These are phyloP conservation scores for Hirudo medicinalis DNA, from an alignment of 1,140 invertebrate species.

Conservation along the genomic window DNA sequence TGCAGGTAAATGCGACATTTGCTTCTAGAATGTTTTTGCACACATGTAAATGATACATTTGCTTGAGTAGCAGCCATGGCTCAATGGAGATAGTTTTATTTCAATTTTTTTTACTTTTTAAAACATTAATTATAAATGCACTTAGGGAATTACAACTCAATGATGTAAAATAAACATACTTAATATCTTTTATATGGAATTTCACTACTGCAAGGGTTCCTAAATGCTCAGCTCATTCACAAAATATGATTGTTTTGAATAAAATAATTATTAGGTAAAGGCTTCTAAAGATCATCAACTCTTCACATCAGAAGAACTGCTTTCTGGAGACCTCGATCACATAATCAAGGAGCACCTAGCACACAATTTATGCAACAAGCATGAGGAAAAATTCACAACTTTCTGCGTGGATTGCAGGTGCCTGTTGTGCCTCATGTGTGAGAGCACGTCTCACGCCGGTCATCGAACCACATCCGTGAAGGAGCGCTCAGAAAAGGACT, in stretches of 20 bases:
- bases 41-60: no score
- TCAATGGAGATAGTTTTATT: no score
- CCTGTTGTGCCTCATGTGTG: not conserved
- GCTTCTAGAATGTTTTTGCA: no score
- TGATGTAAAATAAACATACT: no score
- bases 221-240: no score
- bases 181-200: no score
- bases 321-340: slow-evolving; percentile 14
- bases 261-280: not conserved
- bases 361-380: not conserved
- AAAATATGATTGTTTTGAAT: no score
- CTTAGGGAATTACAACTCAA: no score
- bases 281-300: slow-evolving; percentile 18
- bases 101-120: no score
- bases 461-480: not conserved
- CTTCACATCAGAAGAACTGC: slow-evolving; percentile 14
- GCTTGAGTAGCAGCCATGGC: no score
- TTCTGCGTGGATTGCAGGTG: not conserved
- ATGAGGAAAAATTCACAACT: not conserved
- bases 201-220: no score
- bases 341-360: slow-evolving; percentile 14
- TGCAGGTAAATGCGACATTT: not conserved
- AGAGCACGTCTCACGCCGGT: not conserved
- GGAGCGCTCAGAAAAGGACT: not conserved
- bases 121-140: no score